These are phyloP conservation scores for Diacarnus erythraeanus DNA, from an alignment of 37 sponge, comb jelly and placozoan genomes.

Conservation along the genomic window DNA sequence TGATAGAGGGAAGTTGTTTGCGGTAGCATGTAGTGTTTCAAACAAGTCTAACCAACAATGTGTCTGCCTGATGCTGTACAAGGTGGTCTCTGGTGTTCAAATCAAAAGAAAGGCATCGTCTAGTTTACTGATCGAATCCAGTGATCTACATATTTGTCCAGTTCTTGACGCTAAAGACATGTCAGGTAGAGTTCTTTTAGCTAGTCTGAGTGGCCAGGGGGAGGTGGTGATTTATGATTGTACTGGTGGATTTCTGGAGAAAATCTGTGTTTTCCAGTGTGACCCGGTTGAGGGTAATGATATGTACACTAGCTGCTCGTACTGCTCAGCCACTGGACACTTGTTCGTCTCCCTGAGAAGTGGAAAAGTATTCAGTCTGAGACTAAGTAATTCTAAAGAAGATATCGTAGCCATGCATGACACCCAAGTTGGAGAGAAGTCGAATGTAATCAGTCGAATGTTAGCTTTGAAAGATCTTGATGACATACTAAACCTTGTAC, in stretches of 20 bases:
- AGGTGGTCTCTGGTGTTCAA: neutral
- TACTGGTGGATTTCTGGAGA: neutral
- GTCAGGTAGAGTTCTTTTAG: conserved; percentile 6
- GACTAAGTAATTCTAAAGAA: neutral
- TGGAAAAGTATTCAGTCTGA: neutral
- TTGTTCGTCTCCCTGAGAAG: conserved; percentile 5
- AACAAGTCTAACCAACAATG: neutral
- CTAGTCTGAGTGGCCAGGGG: conserved; percentile 5
- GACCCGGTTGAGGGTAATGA: neutral
- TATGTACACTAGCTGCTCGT: conserved; percentile 1
- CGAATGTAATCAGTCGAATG: neutral
- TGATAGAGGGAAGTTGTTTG: conserved; percentile 17
- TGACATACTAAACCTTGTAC: conserved; percentile 4
- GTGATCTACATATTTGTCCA: neutral
- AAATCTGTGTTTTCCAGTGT: neutral
- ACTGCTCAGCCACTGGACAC: conserved; percentile 9
- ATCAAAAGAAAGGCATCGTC: neutral
- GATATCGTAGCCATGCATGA: neutral
- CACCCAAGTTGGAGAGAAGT: neutral
- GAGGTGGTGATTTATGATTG: conserved; percentile 18
- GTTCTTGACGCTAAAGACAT: neutral
- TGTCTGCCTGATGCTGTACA: neutral
- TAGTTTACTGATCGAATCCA: neutral
- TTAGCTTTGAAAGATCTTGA: conserved; percentile 19
- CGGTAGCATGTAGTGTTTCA: neutral